Percentiles rank a stretch among this genome's conserved stretches.
phyloP scores from a whole-genome alignment of 1,140 invertebrate genomes.

The Harlomillsia oculata region DNA sequence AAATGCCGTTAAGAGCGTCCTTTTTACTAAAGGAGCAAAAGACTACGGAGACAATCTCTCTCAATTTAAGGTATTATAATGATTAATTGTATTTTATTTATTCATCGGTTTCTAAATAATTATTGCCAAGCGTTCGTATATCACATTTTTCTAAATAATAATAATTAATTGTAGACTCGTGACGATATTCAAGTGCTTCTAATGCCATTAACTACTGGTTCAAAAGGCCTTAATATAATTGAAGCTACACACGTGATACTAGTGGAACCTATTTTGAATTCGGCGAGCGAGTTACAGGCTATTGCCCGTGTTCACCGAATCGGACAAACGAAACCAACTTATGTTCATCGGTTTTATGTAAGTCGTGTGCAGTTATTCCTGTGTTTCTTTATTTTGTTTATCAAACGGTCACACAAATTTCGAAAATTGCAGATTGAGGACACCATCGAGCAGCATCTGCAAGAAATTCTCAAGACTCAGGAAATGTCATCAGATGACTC shows the following conservation, averaged over 20 bases:
- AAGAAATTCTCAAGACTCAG: slow-evolving; percentile 20
- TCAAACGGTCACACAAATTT: background rate
- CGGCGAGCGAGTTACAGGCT: slow-evolving; percentile 63
- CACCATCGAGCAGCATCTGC: slow-evolving; percentile 32
- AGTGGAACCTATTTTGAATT: slow-evolving; percentile 64
- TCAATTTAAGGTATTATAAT: slow-evolving; percentile 47
- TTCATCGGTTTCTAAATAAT: background rate
- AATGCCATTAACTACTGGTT: slow-evolving; percentile 55
- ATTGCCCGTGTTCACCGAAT: slow-evolving; percentile 68
- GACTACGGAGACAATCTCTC: slow-evolving; percentile 46
- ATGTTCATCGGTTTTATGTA: slow-evolving; percentile 36
- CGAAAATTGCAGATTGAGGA: slow-evolving; percentile 8
- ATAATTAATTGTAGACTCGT: slow-evolving; percentile 34
- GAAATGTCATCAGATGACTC: slow-evolving; percentile 30
- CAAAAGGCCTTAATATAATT: slow-evolving; percentile 67
- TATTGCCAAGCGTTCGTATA: background rate
- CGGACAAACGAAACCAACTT: slow-evolving; percentile 57
- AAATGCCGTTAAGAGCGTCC: slow-evolving; percentile 49
- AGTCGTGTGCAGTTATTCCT: slow-evolving; percentile 4
- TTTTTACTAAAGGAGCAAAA: slow-evolving; percentile 37
- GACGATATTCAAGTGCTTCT: slow-evolving; percentile 53
- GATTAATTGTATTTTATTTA: background rate
- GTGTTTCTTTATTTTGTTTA: slow-evolving; percentile 35
- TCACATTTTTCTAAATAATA: no score
- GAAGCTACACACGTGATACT: slow-evolving; percentile 70